A percentile compares a stretch with the other conserved stretches of the same genome.
These are phyloP conservation scores for Oligia fasciuncula DNA, from an alignment of 2,888 invertebrate species.

Conservation along the genomic window DNA sequence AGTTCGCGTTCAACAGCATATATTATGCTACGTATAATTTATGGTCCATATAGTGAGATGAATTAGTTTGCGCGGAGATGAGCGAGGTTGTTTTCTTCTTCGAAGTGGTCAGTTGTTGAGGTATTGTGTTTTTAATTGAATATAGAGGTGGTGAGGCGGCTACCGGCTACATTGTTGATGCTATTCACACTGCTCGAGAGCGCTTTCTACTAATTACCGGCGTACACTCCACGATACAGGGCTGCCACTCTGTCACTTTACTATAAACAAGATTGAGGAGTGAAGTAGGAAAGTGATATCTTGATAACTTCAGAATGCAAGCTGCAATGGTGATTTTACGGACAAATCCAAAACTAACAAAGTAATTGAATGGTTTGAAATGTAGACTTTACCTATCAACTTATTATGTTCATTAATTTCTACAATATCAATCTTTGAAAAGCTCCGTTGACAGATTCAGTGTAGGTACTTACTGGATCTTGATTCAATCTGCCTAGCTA, in stretches of 20 bases:
- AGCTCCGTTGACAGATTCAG: neutral
- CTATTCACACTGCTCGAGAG: constrained; percentile 82
- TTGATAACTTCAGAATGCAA: neutral
- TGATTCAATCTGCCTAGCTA: neutral
- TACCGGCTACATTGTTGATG: constrained; percentile 83
- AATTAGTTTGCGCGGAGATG: constrained; percentile 59
- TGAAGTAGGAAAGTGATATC: neutral
- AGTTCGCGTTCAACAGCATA: constrained; percentile 47
- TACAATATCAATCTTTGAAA: neutral
- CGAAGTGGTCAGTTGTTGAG: constrained; percentile 67
- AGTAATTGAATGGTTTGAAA: neutral
- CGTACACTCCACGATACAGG: constrained; percentile 72
- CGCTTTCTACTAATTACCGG: constrained; percentile 85
- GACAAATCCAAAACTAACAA: neutral
- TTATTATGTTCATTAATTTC: neutral
- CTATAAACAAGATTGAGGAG: constrained; percentile 10
- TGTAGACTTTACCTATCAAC: neutral
- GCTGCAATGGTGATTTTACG: neutral
- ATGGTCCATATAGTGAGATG: constrained; percentile 38
- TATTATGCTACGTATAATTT: constrained; percentile 31
- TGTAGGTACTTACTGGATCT: neutral
- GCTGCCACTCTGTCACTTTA: constrained; percentile 70
- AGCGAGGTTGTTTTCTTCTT: constrained; percentile 66
- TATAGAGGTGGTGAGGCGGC: constrained; percentile 75
- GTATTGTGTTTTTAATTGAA: constrained; percentile 84